Base-by-base conservation (phyloP, 2,888 invertebrate genomes). In the Ectropis crepuscularia region DNA sequence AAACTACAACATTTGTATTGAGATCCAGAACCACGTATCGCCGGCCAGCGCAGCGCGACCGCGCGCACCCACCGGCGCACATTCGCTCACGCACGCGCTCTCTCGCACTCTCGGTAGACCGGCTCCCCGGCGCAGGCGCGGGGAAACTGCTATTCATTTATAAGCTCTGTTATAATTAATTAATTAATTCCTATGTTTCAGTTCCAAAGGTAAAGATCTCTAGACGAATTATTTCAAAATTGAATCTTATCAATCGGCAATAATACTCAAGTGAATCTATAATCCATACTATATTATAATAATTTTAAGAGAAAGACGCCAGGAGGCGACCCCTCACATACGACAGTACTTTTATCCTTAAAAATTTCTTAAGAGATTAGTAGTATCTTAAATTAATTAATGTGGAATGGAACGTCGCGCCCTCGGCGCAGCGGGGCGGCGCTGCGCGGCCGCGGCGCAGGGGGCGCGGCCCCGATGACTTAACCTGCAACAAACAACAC, bases 331-430 rank as follows among this genome's bases (percentile, higher is more conserved):
- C 80, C 80, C 78, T 82, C 82, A 83, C 84, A 83, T 75, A 81
- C 78, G 85, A 88, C 88, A 86, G 82, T 84, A 81, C 85, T 83
- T 82, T 87, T 85, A 86, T 86, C 82, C 87, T 88, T 90, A 89
- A 88, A 89, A 87, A 85, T 86, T 89, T 88, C 89, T 89, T 89
- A 86, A 86, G 88, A 89, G 87, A 88, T 87, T 88, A 86, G 75
- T 88, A 86, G 76, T 88, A 86, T 82, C 91, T 91, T 92, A 92
- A 86, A 88, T 90, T 90, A 91, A 87, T 84, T 67, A 83, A 84
- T 87, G 91, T 93, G 93, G 92, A 93, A 93, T 93, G 93, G 89
- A 93, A 91, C 87, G 90, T 89, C 84, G 86, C 85, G 87, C 84
- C 90, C 89, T 88, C 88, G 73, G 87, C 89, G 88, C 86, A 82